Evolutionary conservation across 2,797 vertebrate genomes (phyloP).

Genomic region (Squalus acanthias): DNA sequence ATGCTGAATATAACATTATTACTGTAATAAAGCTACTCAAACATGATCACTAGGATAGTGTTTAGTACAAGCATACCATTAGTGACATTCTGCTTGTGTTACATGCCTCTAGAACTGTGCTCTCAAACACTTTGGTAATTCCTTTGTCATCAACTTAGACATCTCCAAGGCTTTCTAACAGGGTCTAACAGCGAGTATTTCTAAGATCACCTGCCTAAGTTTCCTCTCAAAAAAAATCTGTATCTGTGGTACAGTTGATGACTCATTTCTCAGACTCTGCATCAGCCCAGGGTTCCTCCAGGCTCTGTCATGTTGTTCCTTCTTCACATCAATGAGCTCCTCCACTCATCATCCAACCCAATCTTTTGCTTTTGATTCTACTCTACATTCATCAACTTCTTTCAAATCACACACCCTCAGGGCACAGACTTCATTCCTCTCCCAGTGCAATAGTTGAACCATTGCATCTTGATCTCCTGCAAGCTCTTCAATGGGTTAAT

Average conservation of each 20-base stretch:
- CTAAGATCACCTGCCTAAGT: neutral
- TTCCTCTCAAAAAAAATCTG: neutral
- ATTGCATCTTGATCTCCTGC: too few species aligned
- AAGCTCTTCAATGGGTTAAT: neutral
- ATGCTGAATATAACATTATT: neutral
- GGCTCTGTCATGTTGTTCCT: neutral
- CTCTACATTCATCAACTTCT: neutral
- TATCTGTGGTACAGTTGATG: neutral
- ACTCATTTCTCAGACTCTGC: neutral
- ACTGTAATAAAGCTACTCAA: neutral
- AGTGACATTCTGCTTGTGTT: neutral
- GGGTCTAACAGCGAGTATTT: neutral
- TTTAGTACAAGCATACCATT: neutral
- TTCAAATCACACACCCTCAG: neutral
- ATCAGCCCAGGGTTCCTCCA: neutral
- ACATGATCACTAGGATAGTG: neutral
- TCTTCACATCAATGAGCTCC: neutral
- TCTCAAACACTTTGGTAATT: neutral
- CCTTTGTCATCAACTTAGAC: neutral
- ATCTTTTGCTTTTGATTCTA: neutral
- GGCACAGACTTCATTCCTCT: neutral
- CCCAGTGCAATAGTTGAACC: neutral
- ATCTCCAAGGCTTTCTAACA: neutral
- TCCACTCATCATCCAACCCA: neutral
- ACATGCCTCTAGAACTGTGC: neutral